Conservation (phyloP, 2,888 invertebrate genomes). For the Papilio protenor region DNA sequence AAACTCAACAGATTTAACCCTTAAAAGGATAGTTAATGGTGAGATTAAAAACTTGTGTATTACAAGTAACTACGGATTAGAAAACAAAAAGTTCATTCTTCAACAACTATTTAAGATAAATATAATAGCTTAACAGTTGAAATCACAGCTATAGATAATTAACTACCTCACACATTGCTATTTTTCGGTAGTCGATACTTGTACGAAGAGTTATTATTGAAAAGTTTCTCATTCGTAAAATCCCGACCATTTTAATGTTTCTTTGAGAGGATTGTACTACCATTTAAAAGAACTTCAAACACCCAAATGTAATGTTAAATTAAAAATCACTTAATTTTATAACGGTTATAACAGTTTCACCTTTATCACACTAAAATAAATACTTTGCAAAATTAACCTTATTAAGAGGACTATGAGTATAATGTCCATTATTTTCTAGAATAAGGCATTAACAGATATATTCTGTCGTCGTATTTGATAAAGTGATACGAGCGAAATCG, state of each 20-base stretch:
- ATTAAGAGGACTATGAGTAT: too few relatives aligned
- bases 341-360: neutral
- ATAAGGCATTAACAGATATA: too few relatives aligned
- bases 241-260: constrained; percentile 24
- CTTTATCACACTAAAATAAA: too few relatives aligned
- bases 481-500: neutral
- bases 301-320: neutral
- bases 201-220: constrained; percentile 45
- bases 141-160: constrained; percentile 59
- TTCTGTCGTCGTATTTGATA: too few relatives aligned
- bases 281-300: neutral
- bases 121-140: constrained; percentile 58
- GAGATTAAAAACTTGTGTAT: constrained; percentile 37
- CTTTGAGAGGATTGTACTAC: constrained; percentile 39
- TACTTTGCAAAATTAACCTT: too few relatives aligned
- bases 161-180: constrained; percentile 50
- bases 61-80: constrained; percentile 49
- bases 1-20: constrained; percentile 40
- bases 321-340: neutral
- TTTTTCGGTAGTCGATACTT: constrained; percentile 48
- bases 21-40: constrained; percentile 36
- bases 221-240: constrained; percentile 54
- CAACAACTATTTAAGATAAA: constrained; percentile 51
- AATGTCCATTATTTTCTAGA: neutral
- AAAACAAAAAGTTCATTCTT: constrained; percentile 52